Base-by-base conservation (phyloP, 2,797 vertebrate genomes). In the Ctenopoma kingsleyae region DNA sequence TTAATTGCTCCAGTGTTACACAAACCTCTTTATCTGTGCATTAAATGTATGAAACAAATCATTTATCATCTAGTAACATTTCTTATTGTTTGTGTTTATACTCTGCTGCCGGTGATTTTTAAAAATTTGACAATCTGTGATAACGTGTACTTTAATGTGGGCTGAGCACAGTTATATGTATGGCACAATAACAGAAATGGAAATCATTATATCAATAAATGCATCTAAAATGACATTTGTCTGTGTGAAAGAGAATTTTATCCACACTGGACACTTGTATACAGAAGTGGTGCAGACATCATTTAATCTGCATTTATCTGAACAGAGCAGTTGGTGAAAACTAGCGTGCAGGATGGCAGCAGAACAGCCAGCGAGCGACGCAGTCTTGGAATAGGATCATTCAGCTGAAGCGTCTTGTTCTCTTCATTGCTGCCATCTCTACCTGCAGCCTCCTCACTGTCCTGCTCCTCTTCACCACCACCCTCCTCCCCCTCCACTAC, bases 271-370 rank as follows among this genome's bases (percentile, higher is more conserved):
- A 19, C 22, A 23, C 23, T 59, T 48, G 27, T 50, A 54, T 20
- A 44, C 17, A 48, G 47, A 15, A 62, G 49, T 13, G 30, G 30
- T 7, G 5, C 10, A 44, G 27, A 36, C 17, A 15, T 53, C 3
- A 27, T 53, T 87, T 72, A 92, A 40, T 94, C 93, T 46, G 81
- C 67, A 66, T 80, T 91, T 22, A 85, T 74, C 57, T 90, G 88
- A 80, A 93, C 85, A 3, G 91, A 91, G 80, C 94, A 95, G 51
- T 92, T 85, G 27, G 88, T 94, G 74, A 95, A 94, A 70, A 92
- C 74, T 6, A 94, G 62, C 0, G 56, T 70, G 82, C 94, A 95
- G 30, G 80, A 88, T 4, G 94, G 94, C 53, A 95, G 78, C 73
- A 92, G 71, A 15, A 75, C 84, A 36, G 89, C 84, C 46, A 95